Evolutionary conservation across 2,888 invertebrate genomes (phyloP), one percentile per base, ranked within the genome.

Genomic region (Anarsia innoxiella): DNA sequence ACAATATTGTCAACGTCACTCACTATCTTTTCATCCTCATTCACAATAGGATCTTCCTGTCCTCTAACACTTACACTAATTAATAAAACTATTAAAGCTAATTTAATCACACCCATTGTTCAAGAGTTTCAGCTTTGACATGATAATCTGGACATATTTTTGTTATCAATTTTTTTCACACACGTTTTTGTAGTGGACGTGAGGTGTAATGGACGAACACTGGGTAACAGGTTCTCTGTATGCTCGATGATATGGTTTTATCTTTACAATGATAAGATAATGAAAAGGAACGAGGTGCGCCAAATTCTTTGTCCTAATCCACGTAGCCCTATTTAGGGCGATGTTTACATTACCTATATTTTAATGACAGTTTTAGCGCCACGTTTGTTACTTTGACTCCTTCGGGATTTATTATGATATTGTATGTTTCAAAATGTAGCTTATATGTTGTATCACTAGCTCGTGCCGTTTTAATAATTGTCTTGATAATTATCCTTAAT

Each of bases 271-370:
- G 83, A 84, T 84, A 83, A 82, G 83, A 83, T 83, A 82, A 62
- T 53, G 71, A 82, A 80, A 76, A 79, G 76, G 78, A 71, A 64
- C 79, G 74, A 67, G 83, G 82, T 75, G 84, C 75, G 83, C 84
- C 83, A 80, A 83, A 84, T 83, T 83, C 79, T 82, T 80, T 78
- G 80, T 78, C 67, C 72, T 77, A 71, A 82, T 75, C 75, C 53
- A 56, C 44, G 53, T 42, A 59, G 66, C 60, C 62, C 66, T 65
- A 50, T 56, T 56, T 54, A 49, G 46, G 56, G 44, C 41, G 41
- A 42, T 49, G 12, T 39, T 35, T 6, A 26, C 11, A 12, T 26
- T 19, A 33, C 33, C 25, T 13, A 23, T n/a, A 15, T 30, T 30
- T 30, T 8, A 1, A 3, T 25, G 6, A 4, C n/a, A 19, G 8